Evolutionary conservation across 2,113 vertebrate species (phyloP), one percentile per base, ranked within the genome.

Genomic region (Macquaria australasica): DNA sequence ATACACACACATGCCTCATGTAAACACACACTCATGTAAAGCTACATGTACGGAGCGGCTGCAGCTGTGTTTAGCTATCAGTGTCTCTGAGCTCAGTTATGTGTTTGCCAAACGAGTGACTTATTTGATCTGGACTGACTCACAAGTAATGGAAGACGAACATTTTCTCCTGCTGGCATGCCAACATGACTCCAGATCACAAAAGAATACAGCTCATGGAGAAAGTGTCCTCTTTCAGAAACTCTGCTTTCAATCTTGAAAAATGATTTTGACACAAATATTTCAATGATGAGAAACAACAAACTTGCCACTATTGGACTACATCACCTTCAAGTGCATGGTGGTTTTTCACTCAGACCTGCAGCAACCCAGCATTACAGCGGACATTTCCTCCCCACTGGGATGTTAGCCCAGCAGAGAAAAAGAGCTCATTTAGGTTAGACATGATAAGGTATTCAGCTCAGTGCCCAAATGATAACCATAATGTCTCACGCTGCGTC

Each of bases 21-120:
- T 34, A 74, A 67, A 86, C 62, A 74, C 63, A 37, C 16, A 55
- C 55, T 15, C 5, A 0, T 59, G 34, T 68, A 50, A 78, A 68
- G 73, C 78, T 48, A 91, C 86, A 87, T 80, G 90, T 79, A 91
- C 43, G 91, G 88, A 94, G 94, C 70, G 85, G 79, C 92, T 95
- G 91, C 97, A 97, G 96, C 96, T 97, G 96, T 96, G 96, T 96
- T 96, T 95, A 94, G 94, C 92, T 95, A 93, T 95, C 93, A 83
- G 78, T 90, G 86, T 94, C 84, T 86, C 91, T 89, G 45, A 77
- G 94, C 94, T 90, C 86, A 84, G 90, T 89, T 92, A 88, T 92
- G 94, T 91, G 92, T 89, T 91, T 91, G 92, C 94, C 93, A 92
- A 93, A 94, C 92, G 91, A 92, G 92, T 87, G 85, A 87, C 94